Percentiles rank a stretch among this genome's conserved stretches.
Conservation (phyloP, 2,888 invertebrate species). For the Microdon myrmicae region DNA sequence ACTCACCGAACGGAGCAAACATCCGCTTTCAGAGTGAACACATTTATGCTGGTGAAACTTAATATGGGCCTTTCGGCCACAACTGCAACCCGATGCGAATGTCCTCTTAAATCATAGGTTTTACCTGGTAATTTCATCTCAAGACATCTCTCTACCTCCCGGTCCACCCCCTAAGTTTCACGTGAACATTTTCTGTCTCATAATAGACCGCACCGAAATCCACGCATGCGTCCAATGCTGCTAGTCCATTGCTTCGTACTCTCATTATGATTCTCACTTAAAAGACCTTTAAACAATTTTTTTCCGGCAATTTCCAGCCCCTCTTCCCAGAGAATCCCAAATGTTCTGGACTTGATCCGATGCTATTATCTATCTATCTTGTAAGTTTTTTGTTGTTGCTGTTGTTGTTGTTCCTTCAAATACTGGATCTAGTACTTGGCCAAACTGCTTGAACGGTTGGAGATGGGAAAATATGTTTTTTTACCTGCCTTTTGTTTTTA, state of each 20-base stretch:
- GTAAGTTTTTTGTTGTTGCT: no score
- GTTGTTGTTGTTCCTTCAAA: conserved; percentile 28
- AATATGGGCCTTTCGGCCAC: conserved; percentile 39
- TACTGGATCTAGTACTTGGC: conserved; percentile 36
- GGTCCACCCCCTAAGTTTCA: neutral
- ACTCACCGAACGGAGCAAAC: conserved; percentile 4
- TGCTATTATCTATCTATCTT: conserved; percentile 38
- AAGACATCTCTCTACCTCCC: neutral
- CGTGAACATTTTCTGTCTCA: neutral
- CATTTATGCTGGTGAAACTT: conserved; percentile 43
- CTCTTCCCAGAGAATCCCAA: conserved; percentile 15
- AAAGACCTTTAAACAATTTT: conserved; percentile 15
- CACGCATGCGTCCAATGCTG: conserved; percentile 18
- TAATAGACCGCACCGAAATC: conserved; percentile 41
- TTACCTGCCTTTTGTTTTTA: conserved; percentile 31
- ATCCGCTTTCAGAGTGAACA: conserved; percentile 29
- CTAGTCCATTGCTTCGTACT: conserved; percentile 23
- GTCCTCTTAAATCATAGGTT: conserved; percentile 41
- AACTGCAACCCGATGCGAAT: conserved; percentile 39
- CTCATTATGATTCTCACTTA: conserved; percentile 47
- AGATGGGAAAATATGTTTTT: conserved; percentile 23
- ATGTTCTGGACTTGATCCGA: conserved; percentile 35
- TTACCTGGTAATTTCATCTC: conserved; percentile 35
- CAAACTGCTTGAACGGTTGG: conserved; percentile 31
- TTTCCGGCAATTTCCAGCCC: conserved; percentile 14